Conservation (phyloP, 2,113 vertebrate species). For the Lamprotornis superbus region DNA sequence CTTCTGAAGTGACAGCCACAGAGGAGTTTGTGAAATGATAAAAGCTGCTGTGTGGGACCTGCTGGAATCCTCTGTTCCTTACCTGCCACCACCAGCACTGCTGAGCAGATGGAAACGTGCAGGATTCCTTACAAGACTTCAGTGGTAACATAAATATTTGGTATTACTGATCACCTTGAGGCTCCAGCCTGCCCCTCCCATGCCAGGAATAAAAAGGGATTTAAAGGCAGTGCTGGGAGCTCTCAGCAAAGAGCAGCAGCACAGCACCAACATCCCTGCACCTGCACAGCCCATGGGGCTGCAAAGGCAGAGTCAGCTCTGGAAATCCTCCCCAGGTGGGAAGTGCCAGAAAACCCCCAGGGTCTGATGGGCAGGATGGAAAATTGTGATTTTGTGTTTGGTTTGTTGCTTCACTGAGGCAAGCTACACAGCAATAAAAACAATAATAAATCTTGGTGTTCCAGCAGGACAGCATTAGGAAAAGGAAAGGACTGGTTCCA, state of each 20-base stretch:
- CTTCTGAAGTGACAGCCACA: background rate
- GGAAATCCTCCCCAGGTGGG: background rate
- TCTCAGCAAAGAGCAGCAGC: background rate
- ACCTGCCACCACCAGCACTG: background rate
- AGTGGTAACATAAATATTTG: too few species aligned
- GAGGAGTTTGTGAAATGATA: background rate
- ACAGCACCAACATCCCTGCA: background rate
- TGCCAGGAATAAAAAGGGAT: background rate
- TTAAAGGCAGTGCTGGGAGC: background rate
- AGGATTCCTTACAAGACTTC: background rate
- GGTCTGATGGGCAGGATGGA: background rate
- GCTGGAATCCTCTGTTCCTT: background rate
- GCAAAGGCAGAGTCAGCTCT: background rate
- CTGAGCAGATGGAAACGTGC: rapidly evolving
- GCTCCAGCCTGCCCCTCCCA: background rate
- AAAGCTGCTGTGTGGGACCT: background rate
- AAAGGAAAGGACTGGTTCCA: background rate
- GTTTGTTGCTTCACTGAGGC: background rate
- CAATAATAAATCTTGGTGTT: background rate
- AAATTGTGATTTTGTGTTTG: background rate
- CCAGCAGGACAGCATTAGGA: background rate
- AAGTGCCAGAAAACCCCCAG: background rate
- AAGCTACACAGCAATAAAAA: background rate
- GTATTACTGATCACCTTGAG: background rate
- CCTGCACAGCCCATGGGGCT: background rate